Evolutionary conservation across 2,113 vertebrate species (phyloP), one percentile per base, ranked within the genome.

Genomic region (Trematomus loennbergii): DNA sequence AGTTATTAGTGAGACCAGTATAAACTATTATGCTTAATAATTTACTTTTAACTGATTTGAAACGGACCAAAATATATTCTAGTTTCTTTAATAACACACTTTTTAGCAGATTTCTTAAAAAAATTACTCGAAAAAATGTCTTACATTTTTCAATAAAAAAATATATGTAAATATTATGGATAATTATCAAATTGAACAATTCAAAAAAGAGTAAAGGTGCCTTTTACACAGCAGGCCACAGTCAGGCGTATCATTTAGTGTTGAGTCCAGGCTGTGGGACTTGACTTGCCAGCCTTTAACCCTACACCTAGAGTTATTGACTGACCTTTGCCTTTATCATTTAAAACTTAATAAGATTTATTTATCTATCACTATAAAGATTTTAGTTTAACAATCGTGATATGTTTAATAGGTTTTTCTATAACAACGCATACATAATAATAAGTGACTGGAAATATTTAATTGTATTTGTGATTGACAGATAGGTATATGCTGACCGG

Each of bases 1-100:
- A 43, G 36, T 68, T 65, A 78, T 84, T 79, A 84, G 82, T 85
- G 55, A 83, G 55, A 83, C 86, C 87, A 74, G 29, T 29, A 59
- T 62, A 77, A 75, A 12, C 11, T 13, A 46, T 87, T 73, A 70
- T 2, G 62, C 64, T 83, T 89, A 91, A 88, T 89, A 50, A 81
- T 83, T 87, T 7, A 92, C 86, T 52, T 49, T 25, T 20, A 69
- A 78, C 49, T 8, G 11, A 83, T 64, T 40, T 40, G 36, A 40
- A 40, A 40, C 0, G 8, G 7, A 7, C 36, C 5, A 40, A 40
- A 40, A 40, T 40, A 40, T 40, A 40, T 40, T 5, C 8, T 40
- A 7, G 8, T 40, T 40, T 40, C 36, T 40, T 40, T 40, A 7
- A 40, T 40, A 40, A 40, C 8, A 40, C 36, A 40, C 36, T 15